Conservation (phyloP, 2,113 vertebrate genomes). For the Tychaedon coryphoeus region DNA sequence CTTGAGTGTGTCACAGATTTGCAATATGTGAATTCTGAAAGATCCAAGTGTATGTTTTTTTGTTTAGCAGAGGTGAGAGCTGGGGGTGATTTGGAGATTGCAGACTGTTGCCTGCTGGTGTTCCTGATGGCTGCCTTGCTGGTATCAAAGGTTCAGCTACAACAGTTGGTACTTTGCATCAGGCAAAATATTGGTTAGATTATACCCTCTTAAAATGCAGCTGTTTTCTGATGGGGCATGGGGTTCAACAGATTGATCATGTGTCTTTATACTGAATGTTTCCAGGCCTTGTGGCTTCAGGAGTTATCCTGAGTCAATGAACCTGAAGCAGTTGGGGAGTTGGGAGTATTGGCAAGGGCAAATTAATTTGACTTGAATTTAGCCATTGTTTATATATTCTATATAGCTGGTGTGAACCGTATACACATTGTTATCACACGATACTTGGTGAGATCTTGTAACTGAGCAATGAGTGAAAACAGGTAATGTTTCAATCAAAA, state of each 20-base stretch:
- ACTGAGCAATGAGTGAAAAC: not conserved
- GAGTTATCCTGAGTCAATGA: not conserved
- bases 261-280: not conserved
- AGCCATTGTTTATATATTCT: not conserved
- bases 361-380: not conserved
- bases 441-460: not conserved
- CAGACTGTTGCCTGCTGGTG: not conserved
- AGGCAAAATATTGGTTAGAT: not conserved
- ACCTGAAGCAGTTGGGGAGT: not conserved
- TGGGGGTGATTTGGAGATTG: not conserved
- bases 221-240: not conserved
- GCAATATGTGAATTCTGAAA: not conserved
- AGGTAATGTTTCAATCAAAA: not conserved
- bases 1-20: not conserved
- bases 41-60: not conserved
- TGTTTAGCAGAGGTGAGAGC: not conserved
- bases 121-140: not conserved
- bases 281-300: not conserved
- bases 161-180: not conserved
- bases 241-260: not conserved
- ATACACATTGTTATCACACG: not conserved
- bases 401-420: not conserved
- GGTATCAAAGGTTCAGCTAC: not conserved
- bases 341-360: not conserved
- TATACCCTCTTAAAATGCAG: not conserved